These are phyloP conservation scores for Bagarius yarrelli DNA, from an alignment of 2,113 vertebrate species.

Conservation along the genomic window DNA sequence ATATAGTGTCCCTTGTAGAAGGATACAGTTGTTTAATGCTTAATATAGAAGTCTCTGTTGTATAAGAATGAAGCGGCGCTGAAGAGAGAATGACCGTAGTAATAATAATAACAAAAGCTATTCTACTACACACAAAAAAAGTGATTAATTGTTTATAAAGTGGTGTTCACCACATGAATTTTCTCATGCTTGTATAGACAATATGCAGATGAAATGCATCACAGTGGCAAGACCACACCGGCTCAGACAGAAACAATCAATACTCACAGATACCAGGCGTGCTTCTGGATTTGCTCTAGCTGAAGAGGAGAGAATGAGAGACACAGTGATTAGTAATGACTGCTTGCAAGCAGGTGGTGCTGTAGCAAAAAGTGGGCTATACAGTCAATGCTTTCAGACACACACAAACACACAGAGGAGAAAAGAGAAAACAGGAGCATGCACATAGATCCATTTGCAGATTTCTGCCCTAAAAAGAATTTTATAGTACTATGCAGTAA, in stretches of 20 bases:
- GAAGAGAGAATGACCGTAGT: background rate
- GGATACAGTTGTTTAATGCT: too few species aligned
- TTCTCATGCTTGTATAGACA: background rate
- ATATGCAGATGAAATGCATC: constrained; percentile 21
- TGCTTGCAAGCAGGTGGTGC: constrained; percentile 63
- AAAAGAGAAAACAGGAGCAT: background rate
- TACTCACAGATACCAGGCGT: constrained; percentile 92
- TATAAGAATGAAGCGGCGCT: background rate
- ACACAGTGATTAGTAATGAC: constrained; percentile 62
- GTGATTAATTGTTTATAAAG: background rate
- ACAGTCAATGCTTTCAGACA: constrained; percentile 26
- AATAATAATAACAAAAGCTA: background rate
- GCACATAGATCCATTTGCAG: background rate
- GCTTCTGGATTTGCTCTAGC: constrained; percentile 91
- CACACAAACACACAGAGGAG: background rate
- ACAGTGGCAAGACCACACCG: constrained; percentile 12
- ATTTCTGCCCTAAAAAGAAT: background rate
- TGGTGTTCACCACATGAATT: background rate
- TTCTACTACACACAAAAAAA: background rate
- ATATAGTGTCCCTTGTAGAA: too few species aligned
- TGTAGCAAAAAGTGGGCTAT: constrained; percentile 46
- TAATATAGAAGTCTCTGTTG: too few species aligned
- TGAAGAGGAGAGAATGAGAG: constrained; percentile 67
- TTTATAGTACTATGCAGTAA: background rate
- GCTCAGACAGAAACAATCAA: constrained; percentile 13